Percentiles rank a stretch among this genome's conserved stretches.
Conservation (phyloP, 2,797 vertebrate genomes). For the Odontamblyopus rebecca region DNA sequence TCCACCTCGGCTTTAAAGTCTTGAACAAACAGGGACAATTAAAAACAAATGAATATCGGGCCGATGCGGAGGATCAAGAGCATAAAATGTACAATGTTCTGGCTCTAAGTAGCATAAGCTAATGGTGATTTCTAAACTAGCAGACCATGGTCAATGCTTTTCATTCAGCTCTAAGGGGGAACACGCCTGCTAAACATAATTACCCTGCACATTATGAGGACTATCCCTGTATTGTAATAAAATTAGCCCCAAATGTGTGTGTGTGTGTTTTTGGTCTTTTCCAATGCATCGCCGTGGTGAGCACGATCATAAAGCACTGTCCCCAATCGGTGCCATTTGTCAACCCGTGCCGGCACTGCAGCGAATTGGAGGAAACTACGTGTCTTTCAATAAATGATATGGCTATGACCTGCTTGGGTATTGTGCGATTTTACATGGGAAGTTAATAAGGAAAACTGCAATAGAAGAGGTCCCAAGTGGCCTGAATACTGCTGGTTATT, state of each 20-base stretch:
- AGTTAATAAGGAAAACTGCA: conserved; percentile 60
- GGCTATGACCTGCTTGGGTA: conserved; percentile 65
- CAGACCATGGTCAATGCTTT: conserved; percentile 92
- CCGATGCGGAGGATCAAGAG: conserved; percentile 89
- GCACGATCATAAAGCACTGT: conserved; percentile 66
- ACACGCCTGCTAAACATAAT: conserved; percentile 93
- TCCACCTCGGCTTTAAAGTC: conserved; percentile 73
- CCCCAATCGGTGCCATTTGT: conserved; percentile 69
- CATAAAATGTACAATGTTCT: conserved; percentile 99
- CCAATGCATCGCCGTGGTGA: conserved; percentile 69
- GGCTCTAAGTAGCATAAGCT: conserved; percentile 96
- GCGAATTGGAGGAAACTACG: conserved; percentile 72
- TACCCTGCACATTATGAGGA: conserved; percentile 92
- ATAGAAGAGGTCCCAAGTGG: conserved; percentile 48
- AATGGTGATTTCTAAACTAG: conserved; percentile 98
- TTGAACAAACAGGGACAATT: conserved; percentile 82
- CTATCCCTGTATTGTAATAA: conserved; percentile 82
- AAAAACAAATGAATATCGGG: conserved; percentile 91
- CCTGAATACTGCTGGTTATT: conserved; percentile 45
- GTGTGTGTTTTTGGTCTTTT: conserved; percentile 64
- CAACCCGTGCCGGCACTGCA: conserved; percentile 70
- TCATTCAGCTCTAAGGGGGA: conserved; percentile 86
- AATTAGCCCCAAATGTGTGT: conserved; percentile 80
- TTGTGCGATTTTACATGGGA: conserved; percentile 64
- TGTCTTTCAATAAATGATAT: conserved; percentile 71